phyloP scores from a whole-genome alignment of 2,888 invertebrate species.

The Temnothorax rugatulus region DNA sequence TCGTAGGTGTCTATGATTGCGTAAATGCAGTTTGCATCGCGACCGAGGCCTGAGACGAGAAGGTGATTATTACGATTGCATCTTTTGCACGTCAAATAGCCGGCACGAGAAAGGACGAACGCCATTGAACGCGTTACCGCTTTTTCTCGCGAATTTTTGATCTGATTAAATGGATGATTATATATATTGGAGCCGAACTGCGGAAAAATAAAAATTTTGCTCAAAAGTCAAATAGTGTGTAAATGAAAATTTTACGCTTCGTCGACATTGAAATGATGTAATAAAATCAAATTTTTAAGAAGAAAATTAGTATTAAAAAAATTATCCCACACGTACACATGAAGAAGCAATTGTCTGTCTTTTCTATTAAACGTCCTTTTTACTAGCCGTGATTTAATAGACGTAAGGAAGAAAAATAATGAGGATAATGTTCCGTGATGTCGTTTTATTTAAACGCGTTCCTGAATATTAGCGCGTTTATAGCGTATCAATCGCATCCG shows the following conservation, averaged over 20 bases:
- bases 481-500: slow-evolving; percentile 5
- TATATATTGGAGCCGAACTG: background rate
- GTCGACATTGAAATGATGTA: background rate
- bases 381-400: background rate
- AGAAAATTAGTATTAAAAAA: background rate
- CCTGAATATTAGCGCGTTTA: background rate
- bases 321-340: background rate
- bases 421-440: background rate
- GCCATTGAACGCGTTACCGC: background rate
- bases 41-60: background rate
- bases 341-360: background rate
- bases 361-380: background rate
- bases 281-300: background rate
- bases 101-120: background rate
- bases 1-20: slow-evolving; percentile 42
- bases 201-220: background rate
- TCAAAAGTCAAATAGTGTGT: background rate
- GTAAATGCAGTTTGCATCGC: slow-evolving; percentile 26
- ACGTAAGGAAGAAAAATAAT: background rate
- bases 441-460: background rate
- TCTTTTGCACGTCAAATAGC: background rate
- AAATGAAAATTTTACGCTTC: background rate
- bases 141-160: background rate
- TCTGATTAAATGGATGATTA: background rate
- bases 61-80: slow-evolving; percentile 8